Evolutionary conservation across 2,797 vertebrate species (phyloP).

Genomic region (Gadopsis bispinosus): DNA sequence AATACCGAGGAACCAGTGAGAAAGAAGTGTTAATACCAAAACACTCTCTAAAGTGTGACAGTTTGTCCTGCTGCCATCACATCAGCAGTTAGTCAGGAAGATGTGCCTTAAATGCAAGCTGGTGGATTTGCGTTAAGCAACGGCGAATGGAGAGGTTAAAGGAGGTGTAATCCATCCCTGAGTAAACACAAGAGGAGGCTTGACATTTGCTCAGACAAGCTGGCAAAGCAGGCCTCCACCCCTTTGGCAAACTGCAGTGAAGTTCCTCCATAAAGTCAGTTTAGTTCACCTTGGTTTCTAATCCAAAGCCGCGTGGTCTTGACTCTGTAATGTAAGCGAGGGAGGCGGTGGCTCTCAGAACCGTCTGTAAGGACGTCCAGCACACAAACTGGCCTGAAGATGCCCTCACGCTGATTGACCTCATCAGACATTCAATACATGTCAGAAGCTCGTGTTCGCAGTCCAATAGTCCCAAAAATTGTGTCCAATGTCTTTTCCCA

Average conservation of each 20-base stretch:
- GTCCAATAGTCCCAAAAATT: no score
- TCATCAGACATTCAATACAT: neutral
- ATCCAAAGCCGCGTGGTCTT: constrained; percentile 20
- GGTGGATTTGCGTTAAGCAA: neutral
- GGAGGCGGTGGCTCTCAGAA: neutral
- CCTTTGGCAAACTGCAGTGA: constrained; percentile 47
- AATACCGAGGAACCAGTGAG: neutral
- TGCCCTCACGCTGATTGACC: constrained; percentile 21
- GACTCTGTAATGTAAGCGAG: constrained; percentile 50
- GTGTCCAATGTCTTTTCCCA: no score
- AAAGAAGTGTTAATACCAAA: neutral
- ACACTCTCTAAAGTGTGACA: neutral
- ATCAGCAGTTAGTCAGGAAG: neutral
- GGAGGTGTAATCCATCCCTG: constrained; percentile 23
- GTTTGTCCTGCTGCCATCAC: neutral
- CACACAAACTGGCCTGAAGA: constrained; percentile 12
- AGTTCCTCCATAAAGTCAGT: constrained; percentile 8
- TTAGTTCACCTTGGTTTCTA: constrained; percentile 26
- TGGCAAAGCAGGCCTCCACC: constrained; percentile 41
- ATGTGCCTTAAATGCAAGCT: neutral
- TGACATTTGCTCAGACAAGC: constrained; percentile 39
- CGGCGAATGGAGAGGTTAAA: neutral
- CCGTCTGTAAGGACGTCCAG: neutral
- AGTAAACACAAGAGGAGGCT: constrained; percentile 32
- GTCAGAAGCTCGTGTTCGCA: neutral